Percentiles rank a stretch among this genome's conserved stretches.
Evolutionary conservation across 37 sponge, comb jelly and placozoan species (phyloP).

Genomic region (Amphimedon queenslandica): DNA sequence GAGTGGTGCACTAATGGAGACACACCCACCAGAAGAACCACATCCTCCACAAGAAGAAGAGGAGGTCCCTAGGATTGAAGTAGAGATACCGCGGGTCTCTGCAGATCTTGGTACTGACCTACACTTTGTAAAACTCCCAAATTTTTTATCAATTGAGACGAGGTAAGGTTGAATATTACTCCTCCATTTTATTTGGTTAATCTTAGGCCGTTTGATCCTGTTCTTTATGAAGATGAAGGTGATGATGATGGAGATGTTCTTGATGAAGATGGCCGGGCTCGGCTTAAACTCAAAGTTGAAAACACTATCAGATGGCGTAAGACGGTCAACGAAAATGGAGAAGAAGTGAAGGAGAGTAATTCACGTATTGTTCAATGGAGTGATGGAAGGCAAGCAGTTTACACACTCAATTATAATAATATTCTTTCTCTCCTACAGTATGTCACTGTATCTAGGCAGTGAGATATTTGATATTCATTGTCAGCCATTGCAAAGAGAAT

Average conservation of each 20-base stretch:
- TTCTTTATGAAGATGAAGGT: conserved; percentile 89
- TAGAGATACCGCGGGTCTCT: conserved; percentile 76
- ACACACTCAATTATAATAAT: background rate
- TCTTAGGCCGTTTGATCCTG: conserved; percentile 84
- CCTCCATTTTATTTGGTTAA: background rate
- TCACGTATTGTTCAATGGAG: conserved; percentile 89
- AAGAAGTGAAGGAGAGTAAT: conserved; percentile 85
- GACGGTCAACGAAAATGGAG: conserved; percentile 62
- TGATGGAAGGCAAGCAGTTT: conserved; percentile 65
- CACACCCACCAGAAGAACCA: background rate
- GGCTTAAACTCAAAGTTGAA: conserved; percentile 95
- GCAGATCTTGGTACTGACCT: conserved; percentile 72
- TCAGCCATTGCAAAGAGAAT: conserved; percentile 59
- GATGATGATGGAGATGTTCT: conserved; percentile 89
- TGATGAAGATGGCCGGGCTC: conserved; percentile 92
- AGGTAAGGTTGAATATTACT: conserved; percentile 4
- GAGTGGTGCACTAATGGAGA: background rate
- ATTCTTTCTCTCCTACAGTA: conserved; percentile 17
- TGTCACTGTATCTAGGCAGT: conserved; percentile 82
- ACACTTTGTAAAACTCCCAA: conserved; percentile 92
- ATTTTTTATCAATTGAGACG: conserved; percentile 83
- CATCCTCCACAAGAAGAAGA: conserved; percentile 14
- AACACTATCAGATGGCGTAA: conserved; percentile 95
- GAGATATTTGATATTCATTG: conserved; percentile 94
- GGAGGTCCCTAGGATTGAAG: conserved; percentile 70